Evolutionary conservation across 1,140 invertebrate species (phyloP).

Genomic region (Nasonia longicornis): DNA sequence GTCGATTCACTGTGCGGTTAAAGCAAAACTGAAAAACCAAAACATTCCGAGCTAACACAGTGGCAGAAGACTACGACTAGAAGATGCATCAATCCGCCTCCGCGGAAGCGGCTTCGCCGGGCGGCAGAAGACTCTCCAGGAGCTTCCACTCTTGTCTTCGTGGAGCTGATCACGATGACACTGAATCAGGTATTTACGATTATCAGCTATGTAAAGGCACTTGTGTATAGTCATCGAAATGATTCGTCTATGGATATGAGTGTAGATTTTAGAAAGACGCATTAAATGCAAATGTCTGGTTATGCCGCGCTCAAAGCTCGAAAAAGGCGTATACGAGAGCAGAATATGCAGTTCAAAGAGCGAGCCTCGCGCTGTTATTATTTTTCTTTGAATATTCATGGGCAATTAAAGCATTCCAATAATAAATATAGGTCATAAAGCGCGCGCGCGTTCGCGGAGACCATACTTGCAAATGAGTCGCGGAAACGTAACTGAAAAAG

Average conservation of each 20-base stretch:
- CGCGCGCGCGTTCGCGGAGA: not conserved
- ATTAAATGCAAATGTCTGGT: no score
- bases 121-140: slow-evolving; percentile 74
- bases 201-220: no score
- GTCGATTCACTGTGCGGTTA: slow-evolving; percentile 3
- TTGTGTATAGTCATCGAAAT: no score
- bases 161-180: slow-evolving; percentile 73
- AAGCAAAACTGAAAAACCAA: not conserved
- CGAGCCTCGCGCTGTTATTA: not conserved
- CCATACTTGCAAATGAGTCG: slow-evolving; percentile 5
- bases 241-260: no score
- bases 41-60: not conserved
- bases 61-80: slow-evolving; percentile 23
- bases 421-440: slow-evolving; percentile 29
- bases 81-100: slow-evolving; percentile 54
- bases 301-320: not conserved
- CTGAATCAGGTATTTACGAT: slow-evolving; percentile 65
- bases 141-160: slow-evolving; percentile 77
- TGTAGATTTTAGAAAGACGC: no score
- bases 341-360: not conserved
- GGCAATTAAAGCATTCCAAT: slow-evolving; percentile 24
- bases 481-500: not conserved
- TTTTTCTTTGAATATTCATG: slow-evolving; percentile 26
- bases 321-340: not conserved
- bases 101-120: slow-evolving; percentile 72